Percentiles rank a stretch among this genome's conserved stretches.
phyloP scores from a whole-genome alignment of 2,888 invertebrate genomes.

The Drosophila multiciliata region DNA sequence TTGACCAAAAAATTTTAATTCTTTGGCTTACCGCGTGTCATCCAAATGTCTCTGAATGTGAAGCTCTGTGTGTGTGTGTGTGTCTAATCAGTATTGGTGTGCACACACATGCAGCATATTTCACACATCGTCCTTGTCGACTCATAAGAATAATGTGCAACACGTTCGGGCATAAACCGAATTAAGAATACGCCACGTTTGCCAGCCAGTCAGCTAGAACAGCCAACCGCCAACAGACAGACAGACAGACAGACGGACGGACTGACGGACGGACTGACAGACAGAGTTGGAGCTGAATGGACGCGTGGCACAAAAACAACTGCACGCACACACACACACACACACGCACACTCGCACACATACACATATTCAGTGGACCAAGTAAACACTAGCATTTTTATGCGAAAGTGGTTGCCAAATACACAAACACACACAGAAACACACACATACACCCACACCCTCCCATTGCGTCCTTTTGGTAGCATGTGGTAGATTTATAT shows the following conservation, averaged over 20 bases:
- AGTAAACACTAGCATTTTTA: conserved; percentile 66
- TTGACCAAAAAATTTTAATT: conserved; percentile 64
- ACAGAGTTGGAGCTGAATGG: conserved; percentile 27
- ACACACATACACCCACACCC: conserved; percentile 1
- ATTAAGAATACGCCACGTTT: conserved; percentile 78
- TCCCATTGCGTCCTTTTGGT: conserved; percentile 14
- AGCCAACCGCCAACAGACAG: conserved; percentile 30
- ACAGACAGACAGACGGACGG: conserved; percentile 21
- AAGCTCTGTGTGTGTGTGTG: conserved; percentile 11
- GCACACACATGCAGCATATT: conserved; percentile 78
- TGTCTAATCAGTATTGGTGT: conserved; percentile 70
- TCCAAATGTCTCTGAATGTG: conserved; percentile 6
- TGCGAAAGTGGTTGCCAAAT: conserved; percentile 71
- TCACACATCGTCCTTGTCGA: conserved; percentile 69
- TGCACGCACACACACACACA: conserved; percentile 41
- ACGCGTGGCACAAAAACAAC: conserved; percentile 60
- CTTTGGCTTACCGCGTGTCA: conserved; percentile 53
- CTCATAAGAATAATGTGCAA: conserved; percentile 75
- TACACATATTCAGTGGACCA: conserved; percentile 39
- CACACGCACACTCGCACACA: conserved; percentile 30
- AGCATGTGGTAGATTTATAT: conserved; percentile 28
- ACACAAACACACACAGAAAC: conserved; percentile 17
- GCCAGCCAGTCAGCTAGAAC: conserved; percentile 50
- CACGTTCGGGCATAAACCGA: conserved; percentile 77
- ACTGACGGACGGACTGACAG: neutral